A percentile compares a stretch with the other conserved stretches of the same genome.
phyloP scores from a whole-genome alignment of 2,797 vertebrate genomes.

The Mormyrops attenuatus region DNA sequence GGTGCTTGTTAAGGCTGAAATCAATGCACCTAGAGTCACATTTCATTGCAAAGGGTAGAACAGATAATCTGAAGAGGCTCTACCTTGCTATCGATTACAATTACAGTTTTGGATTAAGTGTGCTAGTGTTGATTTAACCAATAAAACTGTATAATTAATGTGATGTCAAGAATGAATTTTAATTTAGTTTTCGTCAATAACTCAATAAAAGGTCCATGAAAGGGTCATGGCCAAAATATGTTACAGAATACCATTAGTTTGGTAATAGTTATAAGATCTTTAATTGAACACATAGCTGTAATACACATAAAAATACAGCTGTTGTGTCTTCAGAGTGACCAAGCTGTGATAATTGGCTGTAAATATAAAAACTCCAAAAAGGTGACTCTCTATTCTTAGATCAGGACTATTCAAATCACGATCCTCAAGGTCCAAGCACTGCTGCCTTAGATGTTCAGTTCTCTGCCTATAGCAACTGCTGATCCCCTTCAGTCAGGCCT shows the following conservation, averaged over 20 bases:
- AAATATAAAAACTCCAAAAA: neutral
- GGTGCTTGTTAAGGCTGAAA: neutral
- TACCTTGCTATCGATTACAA: neutral
- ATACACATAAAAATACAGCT: neutral
- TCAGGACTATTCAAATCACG: neutral
- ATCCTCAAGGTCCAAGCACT: neutral
- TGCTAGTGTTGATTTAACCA: neutral
- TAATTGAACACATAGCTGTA: neutral
- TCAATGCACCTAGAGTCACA: neutral
- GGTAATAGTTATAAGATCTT: neutral
- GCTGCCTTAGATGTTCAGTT: neutral
- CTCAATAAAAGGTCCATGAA: neutral
- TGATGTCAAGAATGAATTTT: neutral
- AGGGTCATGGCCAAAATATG: neutral
- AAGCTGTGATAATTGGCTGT: neutral
- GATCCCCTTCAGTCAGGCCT: neutral
- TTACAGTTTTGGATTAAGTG: neutral
- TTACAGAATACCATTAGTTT: neutral
- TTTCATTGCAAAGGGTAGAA: neutral
- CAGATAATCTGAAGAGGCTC: neutral
- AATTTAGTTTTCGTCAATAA: neutral
- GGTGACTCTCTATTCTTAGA: neutral
- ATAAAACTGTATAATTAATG: conserved; percentile 2
- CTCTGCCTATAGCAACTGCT: neutral
- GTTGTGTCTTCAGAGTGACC: neutral